A percentile compares a stretch with the other conserved stretches of the same genome.
Evolutionary conservation across 2,113 vertebrate genomes (phyloP).

Genomic region (Bambusicola thoracicus): DNA sequence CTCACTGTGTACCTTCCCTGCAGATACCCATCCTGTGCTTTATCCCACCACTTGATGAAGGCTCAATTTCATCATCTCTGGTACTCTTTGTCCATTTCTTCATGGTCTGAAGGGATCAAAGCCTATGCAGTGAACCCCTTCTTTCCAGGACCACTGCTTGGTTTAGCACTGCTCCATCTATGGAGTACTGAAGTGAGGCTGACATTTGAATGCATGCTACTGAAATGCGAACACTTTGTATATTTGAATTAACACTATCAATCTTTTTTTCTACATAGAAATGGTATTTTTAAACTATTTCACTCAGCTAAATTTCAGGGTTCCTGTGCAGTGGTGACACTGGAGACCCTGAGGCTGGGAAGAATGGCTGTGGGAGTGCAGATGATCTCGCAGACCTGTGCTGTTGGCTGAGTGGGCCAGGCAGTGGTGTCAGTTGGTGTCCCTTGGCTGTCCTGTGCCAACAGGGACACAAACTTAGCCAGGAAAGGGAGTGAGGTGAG

Average conservation of each 20-base stretch:
- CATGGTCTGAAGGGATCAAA: background rate
- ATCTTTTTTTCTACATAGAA: background rate
- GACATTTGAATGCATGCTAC: background rate
- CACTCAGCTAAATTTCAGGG: background rate
- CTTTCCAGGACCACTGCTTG: background rate
- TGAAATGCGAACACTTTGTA: background rate
- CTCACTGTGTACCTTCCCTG: background rate
- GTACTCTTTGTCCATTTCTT: background rate
- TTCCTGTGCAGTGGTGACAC: background rate
- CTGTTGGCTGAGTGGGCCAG: background rate
- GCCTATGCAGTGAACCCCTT: background rate
- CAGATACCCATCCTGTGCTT: background rate
- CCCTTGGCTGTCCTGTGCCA: fast-evolving
- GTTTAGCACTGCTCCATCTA: background rate
- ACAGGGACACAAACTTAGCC: background rate
- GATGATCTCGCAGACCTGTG: background rate
- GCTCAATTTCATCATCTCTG: background rate
- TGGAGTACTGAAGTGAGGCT: background rate
- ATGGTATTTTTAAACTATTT: background rate
- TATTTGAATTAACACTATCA: background rate
- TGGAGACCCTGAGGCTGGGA: background rate
- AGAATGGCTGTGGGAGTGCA: background rate
- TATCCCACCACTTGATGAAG: background rate
- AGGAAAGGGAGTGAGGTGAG: too few species aligned
- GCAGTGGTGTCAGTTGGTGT: background rate